These are phyloP conservation scores for Nothobranchius furzeri DNA, from an alignment of 2,113 vertebrate genomes.

Conservation along the genomic window DNA sequence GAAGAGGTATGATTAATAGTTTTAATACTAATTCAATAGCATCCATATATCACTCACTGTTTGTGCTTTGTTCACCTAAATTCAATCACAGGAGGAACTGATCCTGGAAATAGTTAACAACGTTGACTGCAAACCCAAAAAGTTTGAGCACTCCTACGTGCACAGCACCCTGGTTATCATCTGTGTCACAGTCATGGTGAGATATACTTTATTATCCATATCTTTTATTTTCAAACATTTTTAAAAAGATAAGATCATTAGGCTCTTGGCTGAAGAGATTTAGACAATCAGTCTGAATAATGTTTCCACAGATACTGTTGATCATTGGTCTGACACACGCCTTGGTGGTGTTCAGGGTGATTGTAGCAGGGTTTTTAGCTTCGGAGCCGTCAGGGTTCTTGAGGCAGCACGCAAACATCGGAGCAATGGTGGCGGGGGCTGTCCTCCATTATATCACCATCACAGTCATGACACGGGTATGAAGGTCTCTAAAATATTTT, in stretches of 20 bases:
- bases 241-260: background rate
- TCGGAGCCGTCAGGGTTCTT: conserved; percentile 68
- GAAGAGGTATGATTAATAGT: conserved; percentile 82
- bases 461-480: conserved; percentile 85
- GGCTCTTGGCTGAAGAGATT: too few relatives aligned
- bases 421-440: conserved; percentile 83
- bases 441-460: conserved; percentile 90
- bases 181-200: conserved; percentile 84
- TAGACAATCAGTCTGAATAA: background rate
- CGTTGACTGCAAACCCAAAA: conserved; percentile 53
- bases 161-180: conserved; percentile 80
- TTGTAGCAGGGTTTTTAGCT: conserved; percentile 75
- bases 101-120: conserved; percentile 85
- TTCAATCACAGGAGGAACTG: conserved; percentile 85
- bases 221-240: background rate
- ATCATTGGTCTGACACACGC: conserved; percentile 87
- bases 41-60: too few relatives aligned
- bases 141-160: conserved; percentile 85
- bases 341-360: conserved; percentile 87
- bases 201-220: conserved; percentile 12
- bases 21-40: too few relatives aligned
- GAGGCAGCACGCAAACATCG: conserved; percentile 73
- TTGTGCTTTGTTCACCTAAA: background rate
- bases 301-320: conserved; percentile 82
- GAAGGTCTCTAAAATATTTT: too few relatives aligned